These are phyloP conservation scores for Thumatha senex DNA, from an alignment of 2,888 invertebrate genomes.

Conservation along the genomic window DNA sequence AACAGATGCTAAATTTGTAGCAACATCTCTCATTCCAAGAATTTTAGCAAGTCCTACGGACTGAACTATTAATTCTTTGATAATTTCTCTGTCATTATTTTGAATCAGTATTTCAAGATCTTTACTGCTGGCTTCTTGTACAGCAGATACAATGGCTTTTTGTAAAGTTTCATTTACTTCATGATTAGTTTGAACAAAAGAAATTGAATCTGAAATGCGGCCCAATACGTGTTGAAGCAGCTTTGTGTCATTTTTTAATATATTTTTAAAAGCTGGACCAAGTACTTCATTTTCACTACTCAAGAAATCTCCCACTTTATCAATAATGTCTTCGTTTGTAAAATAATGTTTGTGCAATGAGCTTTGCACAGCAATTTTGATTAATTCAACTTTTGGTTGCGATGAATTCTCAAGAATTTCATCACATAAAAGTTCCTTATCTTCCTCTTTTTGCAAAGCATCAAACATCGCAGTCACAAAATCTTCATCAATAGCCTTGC, in stretches of 20 bases:
- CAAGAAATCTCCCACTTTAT: conserved; percentile 85
- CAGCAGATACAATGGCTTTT: conserved; percentile 86
- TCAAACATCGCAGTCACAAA: conserved; percentile 76
- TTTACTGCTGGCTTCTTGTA: conserved; percentile 85
- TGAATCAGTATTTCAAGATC: conserved; percentile 81
- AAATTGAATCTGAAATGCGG: conserved; percentile 85
- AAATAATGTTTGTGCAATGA: conserved; percentile 72
- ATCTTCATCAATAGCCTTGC: conserved; percentile 75
- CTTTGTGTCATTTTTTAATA: conserved; percentile 84
- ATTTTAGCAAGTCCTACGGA: conserved; percentile 88
- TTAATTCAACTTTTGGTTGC: conserved; percentile 85
- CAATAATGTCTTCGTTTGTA: conserved; percentile 83
- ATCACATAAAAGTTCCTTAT: conserved; percentile 73
- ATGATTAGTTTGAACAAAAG: conserved; percentile 84
- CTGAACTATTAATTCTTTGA: conserved; percentile 82
- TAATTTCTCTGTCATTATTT: conserved; percentile 69
- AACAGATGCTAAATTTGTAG: conserved; percentile 78
- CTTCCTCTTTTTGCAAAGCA: conserved; percentile 77
- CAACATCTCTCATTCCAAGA: conserved; percentile 86
- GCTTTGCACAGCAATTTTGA: conserved; percentile 82
- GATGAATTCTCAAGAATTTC: conserved; percentile 77
- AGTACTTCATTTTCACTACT: conserved; percentile 85
- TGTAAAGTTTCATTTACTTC: conserved; percentile 86
- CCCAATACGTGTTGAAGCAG: conserved; percentile 84
- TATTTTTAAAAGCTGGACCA: conserved; percentile 86